These are phyloP conservation scores for Megaceryle maxima DNA, from an alignment of 2,113 vertebrate genomes.

Conservation along the genomic window DNA sequence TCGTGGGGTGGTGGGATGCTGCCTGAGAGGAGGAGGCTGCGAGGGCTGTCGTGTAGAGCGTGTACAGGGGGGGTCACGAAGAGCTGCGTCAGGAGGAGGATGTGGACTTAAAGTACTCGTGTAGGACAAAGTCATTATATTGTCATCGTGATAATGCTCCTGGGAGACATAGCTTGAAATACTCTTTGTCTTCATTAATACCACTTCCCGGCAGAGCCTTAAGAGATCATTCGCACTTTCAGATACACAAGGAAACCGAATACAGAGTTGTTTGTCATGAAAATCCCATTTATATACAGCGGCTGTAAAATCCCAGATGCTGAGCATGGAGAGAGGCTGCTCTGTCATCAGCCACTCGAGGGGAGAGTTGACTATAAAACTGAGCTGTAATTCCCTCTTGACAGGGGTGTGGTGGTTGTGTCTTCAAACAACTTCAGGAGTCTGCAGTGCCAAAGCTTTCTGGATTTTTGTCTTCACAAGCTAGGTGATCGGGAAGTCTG, in stretches of 20 bases:
- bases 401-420: not conserved
- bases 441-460: not conserved
- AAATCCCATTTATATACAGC: conserved; percentile 34
- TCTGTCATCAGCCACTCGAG: not conserved
- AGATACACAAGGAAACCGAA: conserved; percentile 31
- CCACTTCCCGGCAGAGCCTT: conserved; percentile 12
- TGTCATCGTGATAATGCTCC: not conserved
- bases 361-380: conserved; percentile 17
- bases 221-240: conserved; percentile 3
- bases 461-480: conserved; percentile 7
- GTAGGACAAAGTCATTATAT: not conserved
- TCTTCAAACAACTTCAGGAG: conserved; percentile 9
- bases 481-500: not conserved
- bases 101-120: not conserved
- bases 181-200: conserved; percentile 42
- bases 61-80: not conserved
- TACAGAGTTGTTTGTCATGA: conserved; percentile 54
- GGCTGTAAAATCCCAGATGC: conserved; percentile 46
- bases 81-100: not conserved
- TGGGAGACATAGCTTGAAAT: not conserved
- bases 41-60: accelerated
- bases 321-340: not conserved
- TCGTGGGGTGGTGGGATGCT: not conserved
- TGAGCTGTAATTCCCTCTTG: not conserved
- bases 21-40: accelerated